Base-by-base conservation (phyloP, 2,888 invertebrate species). In the Drosophila infuscata region DNA sequence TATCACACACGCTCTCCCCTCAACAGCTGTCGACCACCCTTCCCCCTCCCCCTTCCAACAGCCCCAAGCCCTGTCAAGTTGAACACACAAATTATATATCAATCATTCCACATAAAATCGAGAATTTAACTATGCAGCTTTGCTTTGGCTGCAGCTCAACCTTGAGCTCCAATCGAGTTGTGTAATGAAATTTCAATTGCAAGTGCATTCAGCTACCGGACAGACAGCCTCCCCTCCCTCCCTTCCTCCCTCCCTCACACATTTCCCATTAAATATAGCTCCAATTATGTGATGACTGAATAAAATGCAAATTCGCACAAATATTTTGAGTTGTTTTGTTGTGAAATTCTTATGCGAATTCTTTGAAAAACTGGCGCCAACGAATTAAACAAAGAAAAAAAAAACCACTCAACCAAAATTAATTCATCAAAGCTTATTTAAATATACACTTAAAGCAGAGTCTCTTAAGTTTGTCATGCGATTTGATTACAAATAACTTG, bases 361-460 rank as follows among this genome's bases (percentile, higher is more conserved):
- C 90, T 88, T 83, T 65, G 87, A 64, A 88, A 86, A 78, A 70
- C 90, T 79, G 78, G 78, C 78, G 79, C 78, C 78, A 81, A 15
- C 54, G 3, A 63, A 66, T 58, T 54, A 32, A 68, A 48, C 49
- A 74, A 25, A 15, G 20, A 46, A 62, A 60, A 78, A 57, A 68
- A 59, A 65, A 59, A 59, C 43, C 6, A n/a, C 51, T 36, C 54
- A 41, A 64, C 51, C 53, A 64, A 60, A 59, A 54, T 63, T 41
- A 68, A 83, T 74, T 54, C 36, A 57, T 60, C 60, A 64, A 15
- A 63, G 56, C 60, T 49, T 29, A 51, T 74, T 52, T 48, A 32
- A 41, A 20, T 15, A 53, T 33, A 48, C 74, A 35, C 36, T 61
- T 5, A 3, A 6, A 20, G 0, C 17, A 38, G 36, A 43, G 46